These are phyloP conservation scores for Gibbula magus DNA, from an alignment of 2,888 invertebrate genomes.

Conservation along the genomic window DNA sequence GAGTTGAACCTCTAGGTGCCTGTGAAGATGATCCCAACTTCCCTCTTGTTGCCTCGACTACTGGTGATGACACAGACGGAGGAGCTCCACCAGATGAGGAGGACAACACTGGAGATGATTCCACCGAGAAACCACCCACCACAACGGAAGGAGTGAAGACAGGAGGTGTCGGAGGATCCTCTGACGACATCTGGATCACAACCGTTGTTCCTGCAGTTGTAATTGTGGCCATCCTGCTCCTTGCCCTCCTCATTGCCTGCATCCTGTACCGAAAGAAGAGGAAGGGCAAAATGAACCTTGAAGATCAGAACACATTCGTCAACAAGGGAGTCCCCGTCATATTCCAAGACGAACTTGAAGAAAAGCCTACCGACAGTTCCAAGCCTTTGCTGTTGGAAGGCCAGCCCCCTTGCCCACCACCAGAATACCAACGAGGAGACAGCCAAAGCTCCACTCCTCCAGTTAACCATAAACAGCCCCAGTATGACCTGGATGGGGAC, in stretches of 20 bases:
- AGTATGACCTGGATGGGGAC: slow-evolving; percentile 53
- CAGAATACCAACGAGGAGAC: slow-evolving; percentile 63
- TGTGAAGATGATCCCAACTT: slow-evolving; percentile 75
- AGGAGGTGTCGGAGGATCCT: slow-evolving; percentile 38
- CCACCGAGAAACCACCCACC: slow-evolving; percentile 30
- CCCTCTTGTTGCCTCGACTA: slow-evolving; percentile 37
- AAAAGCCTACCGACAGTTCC: slow-evolving; percentile 86
- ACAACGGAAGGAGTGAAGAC: slow-evolving; percentile 37
- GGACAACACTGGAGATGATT: slow-evolving; percentile 13
- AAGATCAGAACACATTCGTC: slow-evolving; percentile 80
- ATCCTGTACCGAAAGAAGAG: slow-evolving; percentile 87
- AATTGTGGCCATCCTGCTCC: slow-evolving; percentile 86
- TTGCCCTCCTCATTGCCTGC: slow-evolving; percentile 91
- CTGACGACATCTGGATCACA: slow-evolving; percentile 79
- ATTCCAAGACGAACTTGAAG: slow-evolving; percentile 94
- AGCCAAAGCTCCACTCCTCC: slow-evolving; percentile 64
- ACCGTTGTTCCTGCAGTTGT: slow-evolving; percentile 91
- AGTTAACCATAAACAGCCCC: slow-evolving; percentile 40
- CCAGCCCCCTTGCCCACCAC: slow-evolving; percentile 84
- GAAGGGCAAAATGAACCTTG: slow-evolving; percentile 88
- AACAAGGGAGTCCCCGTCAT: slow-evolving; percentile 90
- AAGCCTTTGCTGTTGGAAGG: slow-evolving; percentile 96
- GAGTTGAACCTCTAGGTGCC: slow-evolving; percentile 53
- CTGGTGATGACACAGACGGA: background rate
- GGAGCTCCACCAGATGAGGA: background rate